Conservation (phyloP, 1,140 invertebrate species). For the Proales similis region DNA sequence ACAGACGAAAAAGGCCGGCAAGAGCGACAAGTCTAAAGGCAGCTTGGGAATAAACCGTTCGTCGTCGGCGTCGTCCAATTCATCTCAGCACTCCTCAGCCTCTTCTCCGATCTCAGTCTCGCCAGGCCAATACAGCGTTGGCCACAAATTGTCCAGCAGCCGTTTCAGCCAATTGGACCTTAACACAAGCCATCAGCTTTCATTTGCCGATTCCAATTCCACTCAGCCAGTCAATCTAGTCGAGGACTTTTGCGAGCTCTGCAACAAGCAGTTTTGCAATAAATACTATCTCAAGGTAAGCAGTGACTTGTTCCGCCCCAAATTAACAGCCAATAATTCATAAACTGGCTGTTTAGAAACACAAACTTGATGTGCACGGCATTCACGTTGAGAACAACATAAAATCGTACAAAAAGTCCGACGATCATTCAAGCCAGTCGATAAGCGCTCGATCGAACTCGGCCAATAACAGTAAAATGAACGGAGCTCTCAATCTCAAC, state of each 20-base stretch:
- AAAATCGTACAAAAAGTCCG: slow-evolving; percentile 30
- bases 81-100: slow-evolving; percentile 6
- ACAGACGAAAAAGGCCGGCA: slow-evolving; percentile 7
- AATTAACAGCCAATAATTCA: not conserved
- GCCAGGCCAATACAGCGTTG: not conserved
- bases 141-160: no score
- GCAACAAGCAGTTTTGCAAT: slow-evolving; percentile 39
- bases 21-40: not conserved
- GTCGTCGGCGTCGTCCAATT: slow-evolving; percentile 13
- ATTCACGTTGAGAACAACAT: slow-evolving; percentile 33
- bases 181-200: no score
- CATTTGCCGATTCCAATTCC: no score
- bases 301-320: not conserved
- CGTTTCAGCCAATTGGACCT: no score
- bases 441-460: not conserved
- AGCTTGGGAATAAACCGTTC: slow-evolving; percentile 6
- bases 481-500: not conserved
- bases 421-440: no score
- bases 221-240: slow-evolving; percentile 2
- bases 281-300: slow-evolving; percentile 37
- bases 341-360: slow-evolving; percentile 1
- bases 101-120: no score
- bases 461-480: not conserved
- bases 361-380: slow-evolving; percentile 37
- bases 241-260: slow-evolving; percentile 37